Percentiles rank a stretch among this genome's conserved stretches.
phyloP scores from a whole-genome alignment of 2,113 vertebrate species.

The Pleuronectes platessa region DNA sequence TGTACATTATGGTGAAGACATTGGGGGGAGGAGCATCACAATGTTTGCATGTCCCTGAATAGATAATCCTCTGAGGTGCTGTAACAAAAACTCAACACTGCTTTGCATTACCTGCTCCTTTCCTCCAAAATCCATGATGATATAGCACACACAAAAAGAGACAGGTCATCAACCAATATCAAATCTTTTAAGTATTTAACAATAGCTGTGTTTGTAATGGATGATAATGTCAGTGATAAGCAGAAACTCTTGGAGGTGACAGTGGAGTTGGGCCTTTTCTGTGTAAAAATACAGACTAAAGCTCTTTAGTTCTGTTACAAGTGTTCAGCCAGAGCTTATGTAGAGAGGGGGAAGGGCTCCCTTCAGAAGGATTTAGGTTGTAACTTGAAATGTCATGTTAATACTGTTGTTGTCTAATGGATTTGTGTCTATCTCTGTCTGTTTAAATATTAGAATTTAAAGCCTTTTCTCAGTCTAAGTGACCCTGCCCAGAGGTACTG shows the following conservation, averaged over 20 bases:
- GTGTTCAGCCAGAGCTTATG: constrained; percentile 39
- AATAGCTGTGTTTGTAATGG: too few relatives aligned
- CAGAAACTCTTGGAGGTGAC: not conserved
- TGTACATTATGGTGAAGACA: too few relatives aligned
- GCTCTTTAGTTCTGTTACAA: constrained; percentile 5
- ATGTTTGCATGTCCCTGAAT: too few relatives aligned
- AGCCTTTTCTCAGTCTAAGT: not conserved
- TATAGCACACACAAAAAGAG: too few relatives aligned
- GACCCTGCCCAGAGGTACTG: not conserved
- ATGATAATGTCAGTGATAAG: not conserved
- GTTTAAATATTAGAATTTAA: not conserved
- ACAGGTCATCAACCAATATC: too few relatives aligned
- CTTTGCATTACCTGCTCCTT: too few relatives aligned
- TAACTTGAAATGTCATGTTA: constrained; percentile 50
- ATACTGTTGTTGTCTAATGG: constrained; percentile 48
- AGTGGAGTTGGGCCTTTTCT: not conserved
- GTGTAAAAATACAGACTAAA: not conserved
- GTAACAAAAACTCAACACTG: too few relatives aligned
- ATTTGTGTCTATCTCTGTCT: constrained; percentile 21
- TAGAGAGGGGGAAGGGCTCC: constrained; percentile 30
- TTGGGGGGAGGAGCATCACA: too few relatives aligned
- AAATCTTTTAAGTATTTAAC: too few relatives aligned
- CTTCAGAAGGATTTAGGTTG: constrained; percentile 56
- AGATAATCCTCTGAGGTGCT: too few relatives aligned
- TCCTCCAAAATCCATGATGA: too few relatives aligned